phyloP scores from a whole-genome alignment of 2,797 vertebrate genomes.

The Fratercula arctica region DNA sequence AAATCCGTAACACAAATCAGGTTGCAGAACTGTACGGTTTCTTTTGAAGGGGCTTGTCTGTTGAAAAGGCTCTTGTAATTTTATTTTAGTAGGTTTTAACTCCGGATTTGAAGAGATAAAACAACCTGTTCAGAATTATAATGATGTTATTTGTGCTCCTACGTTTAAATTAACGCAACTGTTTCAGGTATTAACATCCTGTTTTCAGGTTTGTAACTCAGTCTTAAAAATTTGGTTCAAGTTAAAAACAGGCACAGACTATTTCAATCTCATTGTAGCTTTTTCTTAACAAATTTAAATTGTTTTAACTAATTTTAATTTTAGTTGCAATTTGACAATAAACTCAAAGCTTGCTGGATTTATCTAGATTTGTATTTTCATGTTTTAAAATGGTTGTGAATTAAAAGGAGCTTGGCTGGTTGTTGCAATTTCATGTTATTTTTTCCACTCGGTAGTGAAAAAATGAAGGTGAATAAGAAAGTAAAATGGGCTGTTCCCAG shows the following conservation, averaged over 20 bases:
- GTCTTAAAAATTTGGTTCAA: not conserved
- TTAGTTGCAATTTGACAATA: not conserved
- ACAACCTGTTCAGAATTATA: not conserved
- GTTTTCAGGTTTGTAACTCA: conserved; percentile 17
- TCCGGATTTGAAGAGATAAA: conserved; percentile 43
- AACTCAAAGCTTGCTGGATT: not conserved
- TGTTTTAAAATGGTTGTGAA: not conserved
- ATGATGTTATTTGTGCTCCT: not conserved
- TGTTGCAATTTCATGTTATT: not conserved
- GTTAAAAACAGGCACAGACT: not conserved
- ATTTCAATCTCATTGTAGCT: not conserved
- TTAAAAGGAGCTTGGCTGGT: not conserved
- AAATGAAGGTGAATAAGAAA: not conserved
- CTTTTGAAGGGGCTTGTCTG: conserved; percentile 11
- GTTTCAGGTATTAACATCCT: not conserved
- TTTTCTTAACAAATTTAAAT: conserved; percentile 1
- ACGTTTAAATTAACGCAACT: not conserved
- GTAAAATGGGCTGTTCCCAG: not conserved
- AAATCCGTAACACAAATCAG: not conserved
- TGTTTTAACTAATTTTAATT: not conserved
- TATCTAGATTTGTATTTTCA: not conserved
- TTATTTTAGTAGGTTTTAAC: conserved; percentile 33
- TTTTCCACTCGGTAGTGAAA: not conserved
- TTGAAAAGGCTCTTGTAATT: not conserved
- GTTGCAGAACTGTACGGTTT: not conserved